Evolutionary conservation across 35 echinoderm and acorn worm species (phyloP).

Genomic region (Nesometra sesokonis): DNA sequence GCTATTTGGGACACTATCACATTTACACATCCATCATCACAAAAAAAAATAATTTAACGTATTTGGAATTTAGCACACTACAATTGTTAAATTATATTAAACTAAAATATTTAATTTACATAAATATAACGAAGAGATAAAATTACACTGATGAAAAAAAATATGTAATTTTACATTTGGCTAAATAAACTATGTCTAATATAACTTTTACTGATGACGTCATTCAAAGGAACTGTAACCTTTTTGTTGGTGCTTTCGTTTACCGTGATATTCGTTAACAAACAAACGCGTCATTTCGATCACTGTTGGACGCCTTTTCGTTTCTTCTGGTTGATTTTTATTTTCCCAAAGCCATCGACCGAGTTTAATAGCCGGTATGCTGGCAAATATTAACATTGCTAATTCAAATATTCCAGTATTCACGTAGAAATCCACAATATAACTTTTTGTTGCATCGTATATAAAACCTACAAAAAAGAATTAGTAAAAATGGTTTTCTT

Average conservation of each 20-base stretch:
- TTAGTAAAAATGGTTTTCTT: not conserved
- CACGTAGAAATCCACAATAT: conserved; percentile 71
- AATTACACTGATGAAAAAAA: too few species aligned
- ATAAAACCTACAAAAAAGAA: conserved; percentile 56
- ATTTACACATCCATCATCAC: too few species aligned
- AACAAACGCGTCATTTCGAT: conserved; percentile 66
- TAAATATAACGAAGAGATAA: too few species aligned
- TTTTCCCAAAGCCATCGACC: conserved; percentile 21
- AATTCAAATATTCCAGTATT: conserved; percentile 56
- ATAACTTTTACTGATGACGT: not conserved
- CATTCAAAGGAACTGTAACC: not conserved
- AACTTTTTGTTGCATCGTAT: conserved; percentile 64
- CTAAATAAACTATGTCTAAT: too few species aligned
- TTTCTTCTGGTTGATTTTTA: conserved; percentile 1
- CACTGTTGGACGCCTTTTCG: conserved; percentile 29
- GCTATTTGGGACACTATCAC: too few species aligned
- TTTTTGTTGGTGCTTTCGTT: not conserved
- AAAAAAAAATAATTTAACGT: too few species aligned
- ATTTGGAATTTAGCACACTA: too few species aligned
- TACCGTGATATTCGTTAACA: not conserved
- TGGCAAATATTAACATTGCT: conserved; percentile 62
- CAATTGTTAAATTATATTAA: too few species aligned
- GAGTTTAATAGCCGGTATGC: conserved; percentile 38
- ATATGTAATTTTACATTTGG: too few species aligned
- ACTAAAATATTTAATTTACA: too few species aligned